Evolutionary conservation across 2,888 invertebrate genomes (phyloP).

Genomic region (Nymphalis polychloros): DNA sequence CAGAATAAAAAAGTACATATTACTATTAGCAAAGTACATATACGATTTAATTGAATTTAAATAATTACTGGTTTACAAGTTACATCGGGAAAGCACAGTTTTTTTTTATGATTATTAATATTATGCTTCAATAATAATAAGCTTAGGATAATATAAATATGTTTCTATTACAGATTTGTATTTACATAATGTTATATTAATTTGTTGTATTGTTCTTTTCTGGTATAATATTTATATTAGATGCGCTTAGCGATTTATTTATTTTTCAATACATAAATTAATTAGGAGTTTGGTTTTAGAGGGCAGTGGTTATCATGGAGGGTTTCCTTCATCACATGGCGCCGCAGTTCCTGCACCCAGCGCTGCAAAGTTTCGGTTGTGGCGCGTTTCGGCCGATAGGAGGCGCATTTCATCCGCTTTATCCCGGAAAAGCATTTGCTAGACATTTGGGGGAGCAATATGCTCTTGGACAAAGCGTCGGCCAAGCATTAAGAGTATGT

Average conservation of each 20-base stretch:
- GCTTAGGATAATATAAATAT: too few relatives aligned
- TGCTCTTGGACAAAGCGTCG: slow-evolving; percentile 75
- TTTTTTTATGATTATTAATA: too few relatives aligned
- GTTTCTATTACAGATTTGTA: too few relatives aligned
- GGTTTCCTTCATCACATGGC: slow-evolving; percentile 80
- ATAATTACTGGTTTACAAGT: too few relatives aligned
- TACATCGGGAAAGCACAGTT: too few relatives aligned
- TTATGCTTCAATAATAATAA: too few relatives aligned
- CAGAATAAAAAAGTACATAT: too few relatives aligned
- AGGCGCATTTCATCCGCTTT: slow-evolving; percentile 77
- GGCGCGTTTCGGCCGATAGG: slow-evolving; percentile 78
- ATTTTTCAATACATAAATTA: background rate
- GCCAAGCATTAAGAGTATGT: slow-evolving; percentile 72
- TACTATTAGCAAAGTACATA: too few relatives aligned
- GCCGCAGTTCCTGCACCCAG: slow-evolving; percentile 78
- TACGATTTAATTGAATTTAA: too few relatives aligned
- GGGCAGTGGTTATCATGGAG: slow-evolving; percentile 61
- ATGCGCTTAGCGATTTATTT: slow-evolving; percentile 30
- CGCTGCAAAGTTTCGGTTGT: slow-evolving; percentile 78
- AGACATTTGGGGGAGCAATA: slow-evolving; percentile 78
- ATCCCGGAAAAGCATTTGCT: slow-evolving; percentile 77
- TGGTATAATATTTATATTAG: too few relatives aligned
- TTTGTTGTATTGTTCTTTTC: too few relatives aligned
- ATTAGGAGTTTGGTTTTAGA: slow-evolving; percentile 40
- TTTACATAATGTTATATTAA: too few relatives aligned